Base-by-base conservation (phyloP, 2,888 invertebrate genomes). In the Anthophora plumipes region DNA sequence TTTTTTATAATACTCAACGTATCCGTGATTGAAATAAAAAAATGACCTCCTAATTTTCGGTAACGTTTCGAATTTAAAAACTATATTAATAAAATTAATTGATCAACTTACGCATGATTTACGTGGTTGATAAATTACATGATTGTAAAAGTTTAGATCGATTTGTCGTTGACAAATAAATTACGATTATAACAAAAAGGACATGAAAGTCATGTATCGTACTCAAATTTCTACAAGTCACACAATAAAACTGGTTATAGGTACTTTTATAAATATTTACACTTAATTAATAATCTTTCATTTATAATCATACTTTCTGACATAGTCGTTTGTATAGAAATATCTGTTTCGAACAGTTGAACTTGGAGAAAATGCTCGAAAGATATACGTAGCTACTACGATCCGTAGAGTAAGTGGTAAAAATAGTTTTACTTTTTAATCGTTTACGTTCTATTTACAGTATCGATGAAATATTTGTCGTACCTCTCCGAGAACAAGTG, bases 361-460 rank as follows among this genome's bases (percentile, higher is more conserved):
- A 77, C 72, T 77, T 66, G 66, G 46, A 69, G 37, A 60, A 77
- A 59, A 69, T 73, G 55, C 43, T 66, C 66, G 69, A 66, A 66
- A 61, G 59, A 66, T 57, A 68, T 43, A 71, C 54, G 66, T 54
- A 61, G 57, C 52, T 41, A 41, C 73, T 77, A 70, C 57, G 61
- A 66, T 73, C 72, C 80, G 39, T 67, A 68, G 43, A 46, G 46
- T 74, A 80, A 80, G 69, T 80, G 80, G 55, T 80, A 81, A 81
- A 81, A 81, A 81, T 81, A 81, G 74, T 80, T 80, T 74, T 70
- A 79, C 79, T 79, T 80, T 70, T 70, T 63, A 80, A 71, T 75
- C 48, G 61, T 57, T 55, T 70, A 80, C n/a, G 57, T 39, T 60
- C 71, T 82, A 82, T 82, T 71, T 81, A 82, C 82, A 82, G 37